phyloP scores from a whole-genome alignment of 2,113 vertebrate genomes.

The Synchiropus splendidus region DNA sequence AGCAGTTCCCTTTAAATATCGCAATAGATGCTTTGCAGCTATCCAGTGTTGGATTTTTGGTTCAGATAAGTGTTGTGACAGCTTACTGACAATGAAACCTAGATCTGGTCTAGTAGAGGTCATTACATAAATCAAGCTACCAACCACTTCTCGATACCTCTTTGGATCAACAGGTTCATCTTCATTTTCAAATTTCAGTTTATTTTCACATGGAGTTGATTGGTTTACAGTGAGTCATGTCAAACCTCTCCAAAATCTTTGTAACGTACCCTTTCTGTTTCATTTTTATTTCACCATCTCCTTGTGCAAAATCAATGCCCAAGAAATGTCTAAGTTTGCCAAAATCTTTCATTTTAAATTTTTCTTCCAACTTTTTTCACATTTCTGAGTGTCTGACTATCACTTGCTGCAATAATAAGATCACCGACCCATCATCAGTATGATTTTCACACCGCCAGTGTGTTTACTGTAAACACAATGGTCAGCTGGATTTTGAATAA shows the following conservation, averaged over 20 bases:
- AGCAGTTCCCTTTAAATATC: not conserved
- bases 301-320: no score
- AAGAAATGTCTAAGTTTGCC: not conserved
- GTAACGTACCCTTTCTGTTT: no score
- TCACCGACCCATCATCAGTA: not conserved
- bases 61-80: no score
- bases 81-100: no score
- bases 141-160: no score
- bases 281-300: no score
- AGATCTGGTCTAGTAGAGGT: no score
- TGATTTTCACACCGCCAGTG: not conserved
- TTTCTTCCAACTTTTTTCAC: not conserved
- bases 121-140: no score
- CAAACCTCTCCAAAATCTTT: not conserved
- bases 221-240: not conserved
- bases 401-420: not conserved
- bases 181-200: not conserved
- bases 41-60: no score
- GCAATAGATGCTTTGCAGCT: not conserved
- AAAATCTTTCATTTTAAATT: constrained; percentile 1
- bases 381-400: not conserved
- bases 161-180: no score
- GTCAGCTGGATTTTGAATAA: not conserved
- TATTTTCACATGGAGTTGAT: not conserved
- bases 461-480: not conserved